Evolutionary conservation across 2,113 vertebrate genomes (phyloP).

Genomic region (Aspidoscelis tigris): DNA sequence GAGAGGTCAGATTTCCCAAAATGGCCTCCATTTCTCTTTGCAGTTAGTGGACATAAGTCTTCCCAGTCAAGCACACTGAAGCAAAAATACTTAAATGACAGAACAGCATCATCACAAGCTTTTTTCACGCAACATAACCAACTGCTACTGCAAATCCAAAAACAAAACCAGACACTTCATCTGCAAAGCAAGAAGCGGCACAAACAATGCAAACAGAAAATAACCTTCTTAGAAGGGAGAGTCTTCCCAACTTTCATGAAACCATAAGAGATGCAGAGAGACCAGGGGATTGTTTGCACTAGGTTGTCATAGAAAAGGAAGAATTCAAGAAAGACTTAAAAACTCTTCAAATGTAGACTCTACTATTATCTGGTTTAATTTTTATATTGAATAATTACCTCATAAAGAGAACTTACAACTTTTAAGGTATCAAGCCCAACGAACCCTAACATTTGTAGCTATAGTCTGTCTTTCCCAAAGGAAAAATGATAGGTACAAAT

Average conservation of each 20-base stretch:
- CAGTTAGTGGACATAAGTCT: background rate
- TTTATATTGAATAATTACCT: background rate
- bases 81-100: background rate
- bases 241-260: background rate
- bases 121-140: no score
- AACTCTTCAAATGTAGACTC: background rate
- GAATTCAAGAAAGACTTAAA: background rate
- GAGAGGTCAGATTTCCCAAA: background rate
- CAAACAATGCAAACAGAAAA: background rate
- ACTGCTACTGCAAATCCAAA: background rate
- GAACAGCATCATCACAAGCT: background rate
- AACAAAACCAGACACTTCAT: background rate
- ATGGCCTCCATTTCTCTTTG: no score
- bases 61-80: background rate
- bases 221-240: background rate
- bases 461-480: background rate
- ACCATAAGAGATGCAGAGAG: no score
- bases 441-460: background rate
- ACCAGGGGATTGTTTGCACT: background rate
- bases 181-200: background rate
- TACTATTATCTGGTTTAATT: background rate
- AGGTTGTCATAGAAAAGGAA: background rate
- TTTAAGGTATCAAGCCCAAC: background rate
- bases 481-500: constrained; percentile 42
- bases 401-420: background rate